These are phyloP conservation scores for Tenualosa ilisha DNA, from an alignment of 2,797 vertebrate species.

Conservation along the genomic window DNA sequence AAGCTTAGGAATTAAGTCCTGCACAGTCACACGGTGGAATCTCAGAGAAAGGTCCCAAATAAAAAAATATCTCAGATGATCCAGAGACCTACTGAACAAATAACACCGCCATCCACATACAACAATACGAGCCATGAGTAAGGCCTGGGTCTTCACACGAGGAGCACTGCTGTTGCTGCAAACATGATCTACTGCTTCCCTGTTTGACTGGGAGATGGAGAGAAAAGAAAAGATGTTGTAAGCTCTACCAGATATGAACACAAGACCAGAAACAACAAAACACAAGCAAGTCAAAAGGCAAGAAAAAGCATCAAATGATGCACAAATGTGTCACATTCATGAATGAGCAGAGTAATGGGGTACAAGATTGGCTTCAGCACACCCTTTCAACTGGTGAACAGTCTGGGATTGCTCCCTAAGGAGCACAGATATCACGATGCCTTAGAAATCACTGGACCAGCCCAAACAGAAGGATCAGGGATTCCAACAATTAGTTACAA, in stretches of 20 bases:
- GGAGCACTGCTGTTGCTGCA: constrained; percentile 83
- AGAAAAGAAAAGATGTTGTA: constrained; percentile 43
- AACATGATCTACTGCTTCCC: constrained; percentile 74
- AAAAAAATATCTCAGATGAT: constrained; percentile 59
- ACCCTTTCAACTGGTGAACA: too few relatives aligned
- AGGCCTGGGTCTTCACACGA: constrained; percentile 74
- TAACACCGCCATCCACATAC: constrained; percentile 62
- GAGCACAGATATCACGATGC: too few relatives aligned
- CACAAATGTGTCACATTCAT: background rate
- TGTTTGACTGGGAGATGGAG: constrained; percentile 72
- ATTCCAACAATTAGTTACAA: too few relatives aligned
- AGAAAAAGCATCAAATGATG: background rate
- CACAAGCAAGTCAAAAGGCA: background rate
- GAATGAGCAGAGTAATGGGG: background rate
- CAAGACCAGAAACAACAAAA: background rate
- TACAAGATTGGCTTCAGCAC: background rate
- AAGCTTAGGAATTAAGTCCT: constrained; percentile 62
- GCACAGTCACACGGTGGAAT: constrained; percentile 76
- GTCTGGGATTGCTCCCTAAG: too few relatives aligned
- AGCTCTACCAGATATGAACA: background rate
- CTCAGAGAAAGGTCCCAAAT: constrained; percentile 54
- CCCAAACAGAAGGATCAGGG: too few relatives aligned
- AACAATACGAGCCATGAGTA: constrained; percentile 78
- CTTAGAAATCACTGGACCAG: too few relatives aligned
- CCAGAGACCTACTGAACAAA: constrained; percentile 64